Evolutionary conservation across 1,140 invertebrate species (phyloP).

Genomic region (Listronotus bonariensis): DNA sequence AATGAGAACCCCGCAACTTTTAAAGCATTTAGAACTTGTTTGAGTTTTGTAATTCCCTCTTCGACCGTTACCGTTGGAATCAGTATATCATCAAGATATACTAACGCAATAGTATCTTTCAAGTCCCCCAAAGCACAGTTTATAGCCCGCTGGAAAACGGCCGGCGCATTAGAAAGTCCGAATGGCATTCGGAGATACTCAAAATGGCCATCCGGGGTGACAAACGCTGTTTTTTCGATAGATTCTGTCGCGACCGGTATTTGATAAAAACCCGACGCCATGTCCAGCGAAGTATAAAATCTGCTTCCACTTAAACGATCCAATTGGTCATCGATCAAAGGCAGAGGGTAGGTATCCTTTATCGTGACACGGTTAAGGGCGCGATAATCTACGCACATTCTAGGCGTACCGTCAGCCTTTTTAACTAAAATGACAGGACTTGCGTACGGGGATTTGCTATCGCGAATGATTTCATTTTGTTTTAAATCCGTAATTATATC

Average conservation of each 20-base stretch:
- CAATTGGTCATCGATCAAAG: slow-evolving; percentile 52
- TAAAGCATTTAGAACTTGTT: background rate
- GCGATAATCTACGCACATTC: slow-evolving; percentile 61
- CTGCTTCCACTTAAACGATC: slow-evolving; percentile 35
- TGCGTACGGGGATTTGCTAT: slow-evolving; percentile 52
- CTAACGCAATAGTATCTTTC: slow-evolving; percentile 19
- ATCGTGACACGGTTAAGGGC: slow-evolving; percentile 54
- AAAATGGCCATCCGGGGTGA: slow-evolving; percentile 43
- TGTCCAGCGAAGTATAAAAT: slow-evolving; percentile 45
- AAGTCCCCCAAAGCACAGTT: slow-evolving; percentile 33
- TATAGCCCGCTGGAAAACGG: slow-evolving; percentile 47
- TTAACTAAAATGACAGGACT: slow-evolving; percentile 56
- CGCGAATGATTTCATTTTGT: slow-evolving; percentile 35
- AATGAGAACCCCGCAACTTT: background rate
- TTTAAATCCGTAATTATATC: no score
- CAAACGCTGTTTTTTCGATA: slow-evolving; percentile 48
- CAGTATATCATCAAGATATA: slow-evolving; percentile 37
- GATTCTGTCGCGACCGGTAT: slow-evolving; percentile 47
- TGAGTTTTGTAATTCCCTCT: no score
- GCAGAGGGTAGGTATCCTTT: slow-evolving; percentile 39
- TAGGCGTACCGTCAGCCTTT: slow-evolving; percentile 56
- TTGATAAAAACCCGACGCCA: slow-evolving; percentile 43
- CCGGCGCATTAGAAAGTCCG: slow-evolving; percentile 53
- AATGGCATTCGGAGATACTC: slow-evolving; percentile 47
- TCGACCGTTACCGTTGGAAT: slow-evolving; percentile 13